These are phyloP conservation scores for Anseranas semipalmata DNA, from an alignment of 2,113 vertebrate species.

Conservation along the genomic window DNA sequence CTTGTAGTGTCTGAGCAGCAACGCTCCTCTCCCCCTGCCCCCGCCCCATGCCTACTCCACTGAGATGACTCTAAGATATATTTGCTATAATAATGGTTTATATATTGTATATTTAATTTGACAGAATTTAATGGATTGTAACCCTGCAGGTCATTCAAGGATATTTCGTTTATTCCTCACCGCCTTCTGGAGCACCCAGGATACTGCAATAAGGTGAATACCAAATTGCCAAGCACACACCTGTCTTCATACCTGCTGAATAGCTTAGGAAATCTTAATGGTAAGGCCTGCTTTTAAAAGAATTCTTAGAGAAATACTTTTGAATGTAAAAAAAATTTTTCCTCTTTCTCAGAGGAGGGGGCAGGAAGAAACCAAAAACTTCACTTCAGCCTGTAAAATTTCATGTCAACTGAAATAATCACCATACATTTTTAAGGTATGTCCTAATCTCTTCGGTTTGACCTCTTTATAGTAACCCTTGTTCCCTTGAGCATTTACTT, in stretches of 20 bases:
- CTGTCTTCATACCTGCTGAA: background rate
- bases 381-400: background rate
- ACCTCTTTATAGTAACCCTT: background rate
- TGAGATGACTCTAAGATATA: conserved; percentile 17
- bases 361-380: rapidly evolving
- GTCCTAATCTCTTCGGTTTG: background rate
- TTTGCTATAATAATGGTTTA: conserved; percentile 8
- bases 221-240: conserved; percentile 27
- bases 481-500: background rate
- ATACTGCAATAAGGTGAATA: background rate
- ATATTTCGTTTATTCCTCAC: conserved; percentile 2
- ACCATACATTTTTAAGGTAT: background rate
- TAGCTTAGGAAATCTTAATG: background rate
- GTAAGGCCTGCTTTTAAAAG: background rate
- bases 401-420: background rate
- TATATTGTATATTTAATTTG: background rate
- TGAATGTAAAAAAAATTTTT: background rate
- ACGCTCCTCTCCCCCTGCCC: background rate
- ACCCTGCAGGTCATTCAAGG: background rate
- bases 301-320: background rate
- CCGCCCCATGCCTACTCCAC: background rate
- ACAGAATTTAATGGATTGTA: background rate
- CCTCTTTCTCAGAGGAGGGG: background rate
- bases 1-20: conserved; percentile 42
- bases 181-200: background rate